A percentile compares a stretch with the other conserved stretches of the same genome.
Conservation (phyloP, 2,888 invertebrate species). For the Trypoxylon attenuatum region DNA sequence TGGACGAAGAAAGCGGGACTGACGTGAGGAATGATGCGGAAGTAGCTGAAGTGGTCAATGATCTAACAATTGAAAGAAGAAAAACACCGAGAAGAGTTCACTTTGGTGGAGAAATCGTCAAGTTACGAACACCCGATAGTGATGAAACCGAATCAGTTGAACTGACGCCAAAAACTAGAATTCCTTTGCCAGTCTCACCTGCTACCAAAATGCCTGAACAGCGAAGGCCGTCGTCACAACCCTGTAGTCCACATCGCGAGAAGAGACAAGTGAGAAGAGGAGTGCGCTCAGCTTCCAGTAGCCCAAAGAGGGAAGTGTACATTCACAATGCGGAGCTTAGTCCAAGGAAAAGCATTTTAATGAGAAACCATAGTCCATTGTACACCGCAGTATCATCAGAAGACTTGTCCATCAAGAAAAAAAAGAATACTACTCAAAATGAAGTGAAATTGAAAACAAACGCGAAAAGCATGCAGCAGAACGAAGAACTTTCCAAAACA, state of each 20-base stretch:
- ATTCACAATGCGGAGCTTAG: conserved; percentile 67
- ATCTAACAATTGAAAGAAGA: conserved; percentile 67
- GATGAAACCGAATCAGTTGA: conserved; percentile 78
- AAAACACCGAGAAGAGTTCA: conserved; percentile 83
- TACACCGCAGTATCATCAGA: no score
- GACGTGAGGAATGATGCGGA: conserved; percentile 65
- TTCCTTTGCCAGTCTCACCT: conserved; percentile 75
- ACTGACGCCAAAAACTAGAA: conserved; percentile 62
- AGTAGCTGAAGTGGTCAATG: conserved; percentile 15
- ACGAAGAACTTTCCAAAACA: not conserved
- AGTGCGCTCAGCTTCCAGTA: conserved; percentile 60
- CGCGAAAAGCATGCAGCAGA: not conserved
- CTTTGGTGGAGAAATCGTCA: conserved; percentile 91
- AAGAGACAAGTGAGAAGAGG: conserved; percentile 25
- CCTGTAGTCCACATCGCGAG: conserved; percentile 48
- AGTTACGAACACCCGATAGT: conserved; percentile 90
- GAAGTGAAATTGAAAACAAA: not conserved
- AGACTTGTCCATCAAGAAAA: not conserved
- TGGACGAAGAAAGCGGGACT: conserved; percentile 44
- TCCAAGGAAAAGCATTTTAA: conserved; percentile 69
- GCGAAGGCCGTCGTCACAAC: conserved; percentile 53
- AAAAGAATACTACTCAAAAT: not conserved
- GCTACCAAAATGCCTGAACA: conserved; percentile 70
- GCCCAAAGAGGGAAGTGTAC: conserved; percentile 62
- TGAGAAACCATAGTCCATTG: conserved; percentile 44